Evolutionary conservation across 1,140 invertebrate genomes (phyloP).

Genomic region (Calliopsis andreniformis): DNA sequence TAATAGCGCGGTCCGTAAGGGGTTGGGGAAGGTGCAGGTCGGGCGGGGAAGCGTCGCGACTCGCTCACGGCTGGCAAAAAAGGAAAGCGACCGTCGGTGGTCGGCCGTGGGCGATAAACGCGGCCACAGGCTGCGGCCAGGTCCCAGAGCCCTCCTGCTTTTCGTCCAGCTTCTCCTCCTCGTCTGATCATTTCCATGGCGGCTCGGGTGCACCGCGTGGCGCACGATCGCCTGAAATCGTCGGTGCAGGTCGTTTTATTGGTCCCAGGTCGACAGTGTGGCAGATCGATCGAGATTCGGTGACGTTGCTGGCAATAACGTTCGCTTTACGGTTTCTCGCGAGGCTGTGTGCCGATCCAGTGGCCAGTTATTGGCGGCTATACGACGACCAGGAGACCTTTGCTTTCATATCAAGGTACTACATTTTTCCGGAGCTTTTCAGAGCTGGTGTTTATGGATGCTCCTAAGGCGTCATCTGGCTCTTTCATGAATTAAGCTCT

Average conservation of each 20-base stretch:
- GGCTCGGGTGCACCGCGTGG: conserved; percentile 12
- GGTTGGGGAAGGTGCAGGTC: not conserved
- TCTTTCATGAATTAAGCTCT: too few relatives aligned
- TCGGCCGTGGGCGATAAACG: conserved; percentile 57
- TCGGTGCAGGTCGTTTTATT: conserved; percentile 47
- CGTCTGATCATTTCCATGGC: conserved; percentile 31
- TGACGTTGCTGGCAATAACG: conserved; percentile 47
- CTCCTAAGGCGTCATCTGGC: too few relatives aligned
- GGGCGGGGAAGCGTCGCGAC: conserved; percentile 10
- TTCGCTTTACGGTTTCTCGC: conserved; percentile 51
- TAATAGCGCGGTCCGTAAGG: conserved; percentile 56
- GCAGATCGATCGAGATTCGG: conserved; percentile 51
- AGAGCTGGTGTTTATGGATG: conserved; percentile 1
- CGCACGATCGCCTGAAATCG: conserved; percentile 40
- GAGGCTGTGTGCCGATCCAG: conserved; percentile 8
- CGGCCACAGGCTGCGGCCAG: conserved; percentile 15
- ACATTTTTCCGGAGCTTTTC: conserved; percentile 3
- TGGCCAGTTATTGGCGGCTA: conserved; percentile 19
- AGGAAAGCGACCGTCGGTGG: conserved; percentile 22
- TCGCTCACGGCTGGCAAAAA: conserved; percentile 37
- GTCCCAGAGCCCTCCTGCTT: conserved; percentile 34
- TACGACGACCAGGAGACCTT: not conserved
- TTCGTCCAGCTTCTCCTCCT: conserved; percentile 4
- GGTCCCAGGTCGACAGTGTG: conserved; percentile 34
- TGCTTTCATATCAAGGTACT: conserved; percentile 24